Evolutionary conservation across 2,888 invertebrate species (phyloP).

Genomic region (Lithodes maja): DNA sequence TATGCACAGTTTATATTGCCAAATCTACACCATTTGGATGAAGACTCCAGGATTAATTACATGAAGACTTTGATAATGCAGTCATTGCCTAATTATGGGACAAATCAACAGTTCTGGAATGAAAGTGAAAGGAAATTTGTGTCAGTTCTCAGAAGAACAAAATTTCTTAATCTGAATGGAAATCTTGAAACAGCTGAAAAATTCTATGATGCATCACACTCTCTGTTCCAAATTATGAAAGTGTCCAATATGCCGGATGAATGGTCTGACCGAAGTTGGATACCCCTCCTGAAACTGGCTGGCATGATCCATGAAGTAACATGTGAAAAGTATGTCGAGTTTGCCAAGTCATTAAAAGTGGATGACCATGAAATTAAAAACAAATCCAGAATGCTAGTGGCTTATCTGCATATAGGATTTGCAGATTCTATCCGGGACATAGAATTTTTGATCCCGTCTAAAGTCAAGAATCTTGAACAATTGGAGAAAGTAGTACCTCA

Average conservation of each 20-base stretch:
- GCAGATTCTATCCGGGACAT: background rate
- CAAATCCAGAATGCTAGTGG: conserved; percentile 8
- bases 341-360: background rate
- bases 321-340: conserved; percentile 6
- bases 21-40: background rate
- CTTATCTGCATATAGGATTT: background rate
- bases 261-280: background rate
- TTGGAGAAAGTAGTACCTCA: background rate
- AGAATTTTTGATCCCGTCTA: conserved; percentile 28
- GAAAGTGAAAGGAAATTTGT: background rate
- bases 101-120: background rate
- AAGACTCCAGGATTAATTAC: background rate
- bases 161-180: conserved; percentile 7
- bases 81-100: background rate
- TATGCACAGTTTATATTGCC: conserved; percentile 24
- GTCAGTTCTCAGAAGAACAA: background rate
- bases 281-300: conserved; percentile 6
- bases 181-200: conserved; percentile 1
- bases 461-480: background rate
- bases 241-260: conserved; percentile 8
- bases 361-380: background rate
- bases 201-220: conserved; percentile 19
- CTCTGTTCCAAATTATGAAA: conserved; percentile 30
- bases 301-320: conserved; percentile 32
- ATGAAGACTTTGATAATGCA: background rate